Percentiles rank a stretch among this genome's conserved stretches.
Evolutionary conservation across 2,113 vertebrate species (phyloP).

Genomic region (Rafetus swinhoei): DNA sequence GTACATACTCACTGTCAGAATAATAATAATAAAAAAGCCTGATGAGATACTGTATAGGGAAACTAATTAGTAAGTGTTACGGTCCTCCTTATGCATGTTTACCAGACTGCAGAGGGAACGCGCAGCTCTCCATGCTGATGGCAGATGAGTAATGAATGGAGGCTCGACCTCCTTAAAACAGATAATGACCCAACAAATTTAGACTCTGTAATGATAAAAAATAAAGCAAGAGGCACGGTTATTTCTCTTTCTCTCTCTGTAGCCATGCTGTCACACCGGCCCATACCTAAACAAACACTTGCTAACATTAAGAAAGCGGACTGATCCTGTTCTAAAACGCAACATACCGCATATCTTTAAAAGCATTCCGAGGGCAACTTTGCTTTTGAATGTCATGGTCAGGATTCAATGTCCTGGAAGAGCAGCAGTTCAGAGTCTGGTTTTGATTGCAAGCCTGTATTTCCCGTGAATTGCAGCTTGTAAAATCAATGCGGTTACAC

Average conservation of each 20-base stretch:
- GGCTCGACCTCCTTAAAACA: background rate
- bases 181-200: background rate
- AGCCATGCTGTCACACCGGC: background rate
- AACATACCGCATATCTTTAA: background rate
- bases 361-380: background rate
- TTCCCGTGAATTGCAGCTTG: background rate
- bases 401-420: background rate
- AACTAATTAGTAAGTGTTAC: conserved; percentile 50
- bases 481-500: fast-evolving
- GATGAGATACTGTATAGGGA: conserved; percentile 36
- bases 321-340: background rate
- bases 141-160: conserved; percentile 24
- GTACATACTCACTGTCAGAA: conserved; percentile 23
- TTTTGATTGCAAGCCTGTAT: background rate
- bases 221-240: background rate
- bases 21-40: conserved; percentile 21
- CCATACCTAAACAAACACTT: background rate
- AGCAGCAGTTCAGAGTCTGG: background rate
- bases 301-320: background rate
- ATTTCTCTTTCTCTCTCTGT: background rate
- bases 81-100: background rate
- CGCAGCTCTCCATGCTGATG: background rate
- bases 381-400: conserved; percentile 27
- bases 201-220: conserved; percentile 13
- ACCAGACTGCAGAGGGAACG: conserved; percentile 10